phyloP scores from a whole-genome alignment of 2,888 invertebrate genomes.

The Neoaliturus tenellus region DNA sequence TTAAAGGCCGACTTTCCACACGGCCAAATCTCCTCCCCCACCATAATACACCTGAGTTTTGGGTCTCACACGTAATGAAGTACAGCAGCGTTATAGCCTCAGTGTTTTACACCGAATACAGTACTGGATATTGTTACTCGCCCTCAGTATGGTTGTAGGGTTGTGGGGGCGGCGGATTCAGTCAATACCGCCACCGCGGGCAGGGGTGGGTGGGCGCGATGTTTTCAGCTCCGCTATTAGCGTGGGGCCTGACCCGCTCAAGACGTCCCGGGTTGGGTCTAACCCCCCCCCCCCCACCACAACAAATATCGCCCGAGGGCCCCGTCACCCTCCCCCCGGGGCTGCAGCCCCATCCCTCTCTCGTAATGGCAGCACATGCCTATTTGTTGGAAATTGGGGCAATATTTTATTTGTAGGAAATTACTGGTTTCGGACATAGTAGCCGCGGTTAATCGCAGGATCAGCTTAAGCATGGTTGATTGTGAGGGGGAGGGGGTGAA shows the following conservation, averaged over 20 bases:
- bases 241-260: conserved; percentile 24
- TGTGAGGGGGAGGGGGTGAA: too few species aligned
- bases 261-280: not conserved
- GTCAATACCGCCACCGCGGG: not conserved
- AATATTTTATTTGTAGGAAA: conserved; percentile 19
- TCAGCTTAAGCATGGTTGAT: too few species aligned
- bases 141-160: too few species aligned
- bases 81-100: too few species aligned
- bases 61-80: too few species aligned
- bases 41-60: too few species aligned
- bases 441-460: too few species aligned
- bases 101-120: too few species aligned
- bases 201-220: not conserved
- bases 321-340: not conserved
- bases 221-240: conserved; percentile 20
- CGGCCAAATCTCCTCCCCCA: too few species aligned
- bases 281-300: not conserved
- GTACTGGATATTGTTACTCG: too few species aligned
- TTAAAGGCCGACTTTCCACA: too few species aligned
- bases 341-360: not conserved
- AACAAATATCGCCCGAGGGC: not conserved
- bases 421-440: not conserved
- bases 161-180: not conserved
- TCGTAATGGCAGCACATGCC: not conserved
- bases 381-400: conserved; percentile 21